These are phyloP conservation scores for Oconnorella tubifera DNA, from an alignment of 2,888 invertebrate genomes.

Conservation along the genomic window DNA sequence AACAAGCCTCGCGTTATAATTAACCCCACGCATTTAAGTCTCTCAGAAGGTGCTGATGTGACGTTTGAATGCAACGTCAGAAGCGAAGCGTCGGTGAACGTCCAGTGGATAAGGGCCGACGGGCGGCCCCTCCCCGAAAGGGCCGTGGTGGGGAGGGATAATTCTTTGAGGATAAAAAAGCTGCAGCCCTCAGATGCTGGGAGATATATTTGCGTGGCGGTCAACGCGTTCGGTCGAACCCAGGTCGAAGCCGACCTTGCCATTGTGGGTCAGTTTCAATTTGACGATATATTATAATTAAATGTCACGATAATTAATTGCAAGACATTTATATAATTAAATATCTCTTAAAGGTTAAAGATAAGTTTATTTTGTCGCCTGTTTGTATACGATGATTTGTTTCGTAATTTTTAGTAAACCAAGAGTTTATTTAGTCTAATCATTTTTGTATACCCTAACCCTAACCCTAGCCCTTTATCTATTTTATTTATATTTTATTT, in stretches of 20 bases:
- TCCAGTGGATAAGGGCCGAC: slow-evolving; percentile 72
- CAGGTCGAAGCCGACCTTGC: slow-evolving; percentile 41
- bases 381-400: no score
- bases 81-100: slow-evolving; percentile 44
- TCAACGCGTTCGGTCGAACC: slow-evolving; percentile 43
- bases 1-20: slow-evolving; percentile 17
- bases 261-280: slow-evolving; percentile 39
- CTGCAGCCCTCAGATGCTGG: slow-evolving; percentile 44
- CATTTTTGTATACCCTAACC: no score
- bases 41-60: slow-evolving; percentile 19
- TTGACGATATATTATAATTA: no score
- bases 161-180: slow-evolving; percentile 44
- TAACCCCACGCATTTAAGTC: slow-evolving; percentile 13
- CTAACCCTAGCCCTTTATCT: no score
- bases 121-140: slow-evolving; percentile 62
- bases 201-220: slow-evolving; percentile 48
- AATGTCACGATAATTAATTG: no score
- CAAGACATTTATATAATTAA: no score
- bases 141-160: slow-evolving; percentile 39
- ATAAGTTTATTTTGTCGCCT: not conserved
- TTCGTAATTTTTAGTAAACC: not conserved
- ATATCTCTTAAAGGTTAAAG: no score
- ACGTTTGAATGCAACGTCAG: slow-evolving; percentile 40
- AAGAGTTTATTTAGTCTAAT: not conserved
- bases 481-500: not conserved